Conservation (phyloP, 2,888 invertebrate genomes). For the Linyphia triangularis region DNA sequence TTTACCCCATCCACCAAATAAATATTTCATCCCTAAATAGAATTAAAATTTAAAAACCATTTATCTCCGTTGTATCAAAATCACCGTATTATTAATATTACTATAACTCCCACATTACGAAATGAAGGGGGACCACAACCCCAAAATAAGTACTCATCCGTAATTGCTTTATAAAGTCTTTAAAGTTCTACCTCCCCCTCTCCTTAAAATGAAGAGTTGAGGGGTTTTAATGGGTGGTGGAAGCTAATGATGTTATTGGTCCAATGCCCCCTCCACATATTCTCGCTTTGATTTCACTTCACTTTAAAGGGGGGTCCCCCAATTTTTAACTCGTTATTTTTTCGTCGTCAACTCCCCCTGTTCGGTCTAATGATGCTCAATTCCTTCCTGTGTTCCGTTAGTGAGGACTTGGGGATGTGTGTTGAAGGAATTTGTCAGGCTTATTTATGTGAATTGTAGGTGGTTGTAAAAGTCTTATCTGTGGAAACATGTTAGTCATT, state of each 20-base stretch:
- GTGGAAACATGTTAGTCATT: too few species aligned
- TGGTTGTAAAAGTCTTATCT: too few species aligned
- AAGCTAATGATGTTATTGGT: constrained; percentile 33
- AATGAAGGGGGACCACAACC: not conserved
- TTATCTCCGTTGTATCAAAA: not conserved
- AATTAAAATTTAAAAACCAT: not conserved
- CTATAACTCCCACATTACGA: not conserved
- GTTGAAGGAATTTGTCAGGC: not conserved
- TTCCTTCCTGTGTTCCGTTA: not conserved
- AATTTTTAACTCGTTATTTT: constrained; percentile 3
- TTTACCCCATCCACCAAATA: not conserved
- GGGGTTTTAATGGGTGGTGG: constrained; percentile 49
- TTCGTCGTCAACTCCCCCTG: not conserved
- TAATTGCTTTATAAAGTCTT: constrained; percentile 60
- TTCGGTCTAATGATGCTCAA: constrained; percentile 2
- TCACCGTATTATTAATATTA: too few species aligned
- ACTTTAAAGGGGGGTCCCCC: not conserved
- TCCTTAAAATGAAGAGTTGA: constrained; percentile 4
- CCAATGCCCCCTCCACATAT: constrained; percentile 32
- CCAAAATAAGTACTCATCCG: not conserved
- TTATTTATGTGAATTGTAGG: not conserved
- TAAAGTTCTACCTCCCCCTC: constrained; percentile 21
- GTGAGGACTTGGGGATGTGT: not conserved
- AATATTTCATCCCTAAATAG: not conserved
- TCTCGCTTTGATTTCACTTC: constrained; percentile 36